Evolutionary conservation across 1,140 invertebrate species (phyloP).

Genomic region (Heliconius eleuchia): DNA sequence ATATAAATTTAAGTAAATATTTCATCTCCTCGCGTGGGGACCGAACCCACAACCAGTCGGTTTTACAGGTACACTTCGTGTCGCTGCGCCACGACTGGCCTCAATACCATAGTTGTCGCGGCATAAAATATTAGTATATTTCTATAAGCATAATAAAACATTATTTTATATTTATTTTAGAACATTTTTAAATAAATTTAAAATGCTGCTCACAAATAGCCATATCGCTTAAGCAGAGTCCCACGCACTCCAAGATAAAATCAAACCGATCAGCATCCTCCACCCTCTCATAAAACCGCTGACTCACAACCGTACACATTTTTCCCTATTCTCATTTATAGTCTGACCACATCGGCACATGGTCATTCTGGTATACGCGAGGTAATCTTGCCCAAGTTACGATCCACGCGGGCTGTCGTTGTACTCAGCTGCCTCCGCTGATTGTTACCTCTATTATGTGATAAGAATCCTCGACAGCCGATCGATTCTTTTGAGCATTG

Average conservation of each 20-base stretch:
- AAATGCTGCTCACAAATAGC: neutral
- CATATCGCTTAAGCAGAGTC: neutral
- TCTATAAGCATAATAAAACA: neutral
- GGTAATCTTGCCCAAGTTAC: constrained; percentile 45
- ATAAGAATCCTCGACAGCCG: constrained; percentile 56
- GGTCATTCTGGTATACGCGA: constrained; percentile 39
- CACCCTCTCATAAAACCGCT: constrained; percentile 30
- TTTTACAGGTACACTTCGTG: too few relatives aligned
- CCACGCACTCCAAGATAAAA: constrained; percentile 19
- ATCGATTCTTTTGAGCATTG: constrained; percentile 36
- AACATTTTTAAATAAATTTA: neutral
- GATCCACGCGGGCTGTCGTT: constrained; percentile 32
- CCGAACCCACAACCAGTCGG: too few relatives aligned
- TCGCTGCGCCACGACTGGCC: too few relatives aligned
- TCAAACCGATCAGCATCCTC: constrained; percentile 28
- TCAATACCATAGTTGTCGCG: neutral
- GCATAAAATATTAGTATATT: neutral
- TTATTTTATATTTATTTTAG: neutral
- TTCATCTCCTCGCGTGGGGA: too few relatives aligned
- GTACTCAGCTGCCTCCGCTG: constrained; percentile 42
- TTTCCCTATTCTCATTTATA: constrained; percentile 36
- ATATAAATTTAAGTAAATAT: too few relatives aligned
- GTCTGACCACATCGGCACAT: constrained; percentile 33
- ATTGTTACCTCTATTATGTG: constrained; percentile 55
- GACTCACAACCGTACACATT: constrained; percentile 27